Evolutionary conservation across 2,113 vertebrate species (phyloP).

Genomic region (Glaucomys volans): DNA sequence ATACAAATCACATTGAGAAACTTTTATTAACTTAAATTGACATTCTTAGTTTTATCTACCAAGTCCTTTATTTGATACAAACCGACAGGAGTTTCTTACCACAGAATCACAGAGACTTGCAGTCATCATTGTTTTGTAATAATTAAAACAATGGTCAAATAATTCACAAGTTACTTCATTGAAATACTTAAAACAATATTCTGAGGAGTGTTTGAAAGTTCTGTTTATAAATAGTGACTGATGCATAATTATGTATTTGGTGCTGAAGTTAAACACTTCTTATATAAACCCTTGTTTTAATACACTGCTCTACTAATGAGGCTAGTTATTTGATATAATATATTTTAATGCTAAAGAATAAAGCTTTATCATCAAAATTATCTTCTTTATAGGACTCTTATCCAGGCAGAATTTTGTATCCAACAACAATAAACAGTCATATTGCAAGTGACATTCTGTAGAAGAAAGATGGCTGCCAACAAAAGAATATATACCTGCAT

Average conservation of each 20-base stretch:
- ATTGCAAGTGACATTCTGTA: slow-evolving; percentile 81
- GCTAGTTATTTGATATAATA: slow-evolving; percentile 73
- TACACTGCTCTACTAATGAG: slow-evolving; percentile 73
- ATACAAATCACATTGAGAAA: slow-evolving; percentile 70
- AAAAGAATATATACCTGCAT: slow-evolving; percentile 76
- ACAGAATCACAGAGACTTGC: slow-evolving; percentile 72
- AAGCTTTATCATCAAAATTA: slow-evolving; percentile 82
- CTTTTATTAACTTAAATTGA: slow-evolving; percentile 87
- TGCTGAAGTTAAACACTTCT: slow-evolving; percentile 82
- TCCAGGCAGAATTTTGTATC: slow-evolving; percentile 79
- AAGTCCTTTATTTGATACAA: slow-evolving; percentile 80
- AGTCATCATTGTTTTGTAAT: slow-evolving; percentile 83
- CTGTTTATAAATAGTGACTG: slow-evolving; percentile 86
- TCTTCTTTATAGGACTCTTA: slow-evolving; percentile 83
- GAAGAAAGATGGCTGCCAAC: slow-evolving; percentile 77
- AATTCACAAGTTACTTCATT: slow-evolving; percentile 81
- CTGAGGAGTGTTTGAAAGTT: slow-evolving; percentile 81
- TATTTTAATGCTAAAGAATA: slow-evolving; percentile 82
- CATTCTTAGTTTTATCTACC: slow-evolving; percentile 77
- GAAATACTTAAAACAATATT: slow-evolving; percentile 80
- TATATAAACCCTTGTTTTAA: slow-evolving; percentile 85
- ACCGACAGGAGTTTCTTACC: slow-evolving; percentile 80
- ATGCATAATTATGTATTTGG: slow-evolving; percentile 63
- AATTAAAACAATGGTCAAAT: slow-evolving; percentile 83
- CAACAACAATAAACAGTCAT: slow-evolving; percentile 77